These are phyloP conservation scores for Nemopilema nomurai DNA, from an alignment of 30 jellyfish, hydroid and myxozoan species.

Conservation along the genomic window DNA sequence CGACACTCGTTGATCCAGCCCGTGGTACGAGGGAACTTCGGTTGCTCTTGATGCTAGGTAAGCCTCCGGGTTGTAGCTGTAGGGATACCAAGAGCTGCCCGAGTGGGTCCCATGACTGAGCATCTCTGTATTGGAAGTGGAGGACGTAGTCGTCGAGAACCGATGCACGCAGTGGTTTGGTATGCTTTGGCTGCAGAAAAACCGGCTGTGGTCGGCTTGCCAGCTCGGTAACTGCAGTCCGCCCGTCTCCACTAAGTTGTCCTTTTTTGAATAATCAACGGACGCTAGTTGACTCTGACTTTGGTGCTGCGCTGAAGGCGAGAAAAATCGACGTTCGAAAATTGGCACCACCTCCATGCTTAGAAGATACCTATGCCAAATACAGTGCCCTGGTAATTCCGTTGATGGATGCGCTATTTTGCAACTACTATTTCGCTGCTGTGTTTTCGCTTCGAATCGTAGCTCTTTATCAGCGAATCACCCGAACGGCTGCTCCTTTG, in stretches of 20 bases:
- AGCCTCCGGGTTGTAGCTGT: slow-evolving; percentile 48
- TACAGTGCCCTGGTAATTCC: too few relatives aligned
- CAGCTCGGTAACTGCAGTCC: slow-evolving; percentile 41
- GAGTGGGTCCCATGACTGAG: slow-evolving; percentile 9
- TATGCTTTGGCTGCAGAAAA: slow-evolving; percentile 22
- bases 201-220: slow-evolving; percentile 47
- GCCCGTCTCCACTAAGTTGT: slow-evolving; percentile 12
- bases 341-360: slow-evolving; percentile 58
- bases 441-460: background rate
- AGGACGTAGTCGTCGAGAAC: slow-evolving; percentile 24
- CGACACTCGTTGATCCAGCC: slow-evolving; percentile 13
- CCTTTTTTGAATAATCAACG: slow-evolving; percentile 14
- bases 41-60: slow-evolving; percentile 29
- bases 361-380: too few relatives aligned
- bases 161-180: slow-evolving; percentile 49
- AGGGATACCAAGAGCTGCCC: slow-evolving; percentile 54
- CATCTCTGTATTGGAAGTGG: slow-evolving; percentile 16
- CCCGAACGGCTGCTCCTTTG: background rate
- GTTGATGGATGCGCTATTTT: too few relatives aligned
- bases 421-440: too few relatives aligned
- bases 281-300: slow-evolving; percentile 23
- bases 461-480: slow-evolving; percentile 13
- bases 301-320: slow-evolving; percentile 32
- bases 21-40: slow-evolving; percentile 39
- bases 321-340: slow-evolving; percentile 50